A percentile compares a stretch with the other conserved stretches of the same genome.
Conservation (phyloP, 2,888 invertebrate genomes). For the Volucella inflata region DNA sequence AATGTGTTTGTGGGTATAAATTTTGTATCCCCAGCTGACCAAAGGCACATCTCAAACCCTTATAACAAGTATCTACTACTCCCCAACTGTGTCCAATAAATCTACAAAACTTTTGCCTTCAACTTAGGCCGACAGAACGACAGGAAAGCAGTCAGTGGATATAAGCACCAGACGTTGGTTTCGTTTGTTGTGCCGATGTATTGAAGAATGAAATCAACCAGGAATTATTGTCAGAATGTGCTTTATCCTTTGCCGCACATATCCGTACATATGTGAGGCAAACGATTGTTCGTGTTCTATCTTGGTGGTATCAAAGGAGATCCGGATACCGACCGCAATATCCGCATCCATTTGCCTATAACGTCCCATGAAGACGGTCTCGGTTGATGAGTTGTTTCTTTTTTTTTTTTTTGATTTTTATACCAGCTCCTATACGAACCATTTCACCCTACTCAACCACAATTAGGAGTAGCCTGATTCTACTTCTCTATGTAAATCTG, state of each 20-base stretch:
- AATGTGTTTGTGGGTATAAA: constrained; percentile 35
- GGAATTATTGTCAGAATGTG: constrained; percentile 53
- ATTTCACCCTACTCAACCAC: constrained; percentile 32
- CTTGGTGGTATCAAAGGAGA: background rate
- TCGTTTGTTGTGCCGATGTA: constrained; percentile 9
- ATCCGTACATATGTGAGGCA: background rate
- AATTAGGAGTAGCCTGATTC: constrained; percentile 13
- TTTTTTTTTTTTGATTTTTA: background rate
- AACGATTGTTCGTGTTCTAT: background rate
- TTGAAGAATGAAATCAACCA: constrained; percentile 61
- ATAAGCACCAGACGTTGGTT: too few relatives aligned
- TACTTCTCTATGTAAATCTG: constrained; percentile 10
- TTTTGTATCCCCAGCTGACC: constrained; percentile 55
- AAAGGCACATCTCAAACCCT: constrained; percentile 30
- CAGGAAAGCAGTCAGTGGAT: background rate
- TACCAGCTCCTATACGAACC: too few relatives aligned
- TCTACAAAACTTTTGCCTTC: constrained; percentile 40
- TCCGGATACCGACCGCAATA: constrained; percentile 7
- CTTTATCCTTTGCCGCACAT: constrained; percentile 40
- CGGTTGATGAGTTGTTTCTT: constrained; percentile 31
- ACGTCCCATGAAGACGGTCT: constrained; percentile 54
- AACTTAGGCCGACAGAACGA: background rate
- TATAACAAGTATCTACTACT: constrained; percentile 4
- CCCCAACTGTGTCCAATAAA: constrained; percentile 44
- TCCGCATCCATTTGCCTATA: constrained; percentile 43